Evolutionary conservation across 2,113 vertebrate species (phyloP).

Genomic region (Cyphomyrus discorhynchus): DNA sequence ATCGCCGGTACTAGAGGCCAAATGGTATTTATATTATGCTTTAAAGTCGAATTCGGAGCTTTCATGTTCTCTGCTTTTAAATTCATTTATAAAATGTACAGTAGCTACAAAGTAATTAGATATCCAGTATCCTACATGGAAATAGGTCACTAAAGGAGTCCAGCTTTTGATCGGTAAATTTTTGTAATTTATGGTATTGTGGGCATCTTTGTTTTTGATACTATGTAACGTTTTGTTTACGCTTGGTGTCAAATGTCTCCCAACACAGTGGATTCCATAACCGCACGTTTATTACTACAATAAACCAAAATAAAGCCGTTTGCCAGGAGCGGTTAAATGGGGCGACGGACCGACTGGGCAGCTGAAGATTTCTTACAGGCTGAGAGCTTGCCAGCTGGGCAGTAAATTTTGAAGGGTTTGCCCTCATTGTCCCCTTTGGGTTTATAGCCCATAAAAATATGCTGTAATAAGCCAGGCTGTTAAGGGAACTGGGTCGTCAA

Average conservation of each 20-base stretch:
- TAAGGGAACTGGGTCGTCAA: neutral
- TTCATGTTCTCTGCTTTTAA: slow-evolving; percentile 1
- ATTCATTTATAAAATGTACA: neutral
- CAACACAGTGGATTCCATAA: neutral
- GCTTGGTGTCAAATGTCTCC: neutral
- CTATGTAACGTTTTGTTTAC: neutral
- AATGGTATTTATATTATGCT: neutral
- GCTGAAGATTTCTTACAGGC: neutral
- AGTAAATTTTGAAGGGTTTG: neutral
- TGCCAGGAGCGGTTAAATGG: neutral
- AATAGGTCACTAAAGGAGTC: neutral
- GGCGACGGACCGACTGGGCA: neutral
- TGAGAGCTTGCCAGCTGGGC: neutral
- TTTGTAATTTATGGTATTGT: neutral
- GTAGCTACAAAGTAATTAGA: neutral
- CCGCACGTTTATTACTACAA: slow-evolving; percentile 31
- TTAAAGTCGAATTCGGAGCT: neutral
- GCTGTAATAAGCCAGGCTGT: neutral
- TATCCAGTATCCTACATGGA: neutral
- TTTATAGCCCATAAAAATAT: neutral
- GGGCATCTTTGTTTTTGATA: neutral
- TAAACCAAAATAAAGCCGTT: slow-evolving; percentile 14
- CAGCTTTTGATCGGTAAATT: neutral
- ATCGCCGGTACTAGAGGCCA: neutral
- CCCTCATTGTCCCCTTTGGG: neutral